Evolutionary conservation across 1,140 invertebrate genomes (phyloP).

Genomic region (Radopholus similis): DNA sequence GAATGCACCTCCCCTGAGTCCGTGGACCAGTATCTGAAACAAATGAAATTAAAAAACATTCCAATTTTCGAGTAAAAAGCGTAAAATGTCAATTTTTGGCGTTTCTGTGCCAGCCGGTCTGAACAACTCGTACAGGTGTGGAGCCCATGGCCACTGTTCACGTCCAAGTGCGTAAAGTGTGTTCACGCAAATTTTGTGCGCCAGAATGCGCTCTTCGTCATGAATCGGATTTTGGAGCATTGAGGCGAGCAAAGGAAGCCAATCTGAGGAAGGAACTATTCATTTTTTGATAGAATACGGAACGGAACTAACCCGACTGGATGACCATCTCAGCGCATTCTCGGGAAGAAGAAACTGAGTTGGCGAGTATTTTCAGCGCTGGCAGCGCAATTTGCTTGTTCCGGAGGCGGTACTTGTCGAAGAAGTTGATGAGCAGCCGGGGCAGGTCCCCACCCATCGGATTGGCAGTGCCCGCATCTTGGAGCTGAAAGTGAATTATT

Average conservation of each 20-base stretch:
- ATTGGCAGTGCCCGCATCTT: constrained; percentile 15
- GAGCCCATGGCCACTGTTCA: constrained; percentile 33
- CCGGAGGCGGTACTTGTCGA: constrained; percentile 25
- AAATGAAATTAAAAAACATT: neutral
- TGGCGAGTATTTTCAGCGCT: constrained; percentile 36
- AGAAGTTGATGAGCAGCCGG: constrained; percentile 12
- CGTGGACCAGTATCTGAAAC: constrained; percentile 27
- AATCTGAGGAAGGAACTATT: constrained; percentile 6
- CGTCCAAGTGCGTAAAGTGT: constrained; percentile 27
- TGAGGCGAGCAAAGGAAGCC: constrained; percentile 18
- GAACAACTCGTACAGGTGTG: constrained; percentile 34
- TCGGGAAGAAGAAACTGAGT: constrained; percentile 22
- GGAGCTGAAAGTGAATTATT: constrained; percentile 10
- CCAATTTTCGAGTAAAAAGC: constrained; percentile 15
- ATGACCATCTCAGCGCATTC: constrained; percentile 24
- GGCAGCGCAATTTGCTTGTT: constrained; percentile 30
- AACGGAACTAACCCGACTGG: constrained; percentile 15
- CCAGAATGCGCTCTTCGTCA: constrained; percentile 38
- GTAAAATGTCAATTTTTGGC: constrained; percentile 1
- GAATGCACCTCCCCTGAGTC: constrained; percentile 33
- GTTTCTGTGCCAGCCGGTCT: constrained; percentile 12
- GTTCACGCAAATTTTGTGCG: constrained; percentile 39
- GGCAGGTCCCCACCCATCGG: constrained; percentile 31
- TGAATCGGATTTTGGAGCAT: constrained; percentile 24
- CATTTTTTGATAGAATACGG: neutral